Evolutionary conservation across 1,140 invertebrate genomes (phyloP).

Genomic region (Drosophila asahinai): DNA sequence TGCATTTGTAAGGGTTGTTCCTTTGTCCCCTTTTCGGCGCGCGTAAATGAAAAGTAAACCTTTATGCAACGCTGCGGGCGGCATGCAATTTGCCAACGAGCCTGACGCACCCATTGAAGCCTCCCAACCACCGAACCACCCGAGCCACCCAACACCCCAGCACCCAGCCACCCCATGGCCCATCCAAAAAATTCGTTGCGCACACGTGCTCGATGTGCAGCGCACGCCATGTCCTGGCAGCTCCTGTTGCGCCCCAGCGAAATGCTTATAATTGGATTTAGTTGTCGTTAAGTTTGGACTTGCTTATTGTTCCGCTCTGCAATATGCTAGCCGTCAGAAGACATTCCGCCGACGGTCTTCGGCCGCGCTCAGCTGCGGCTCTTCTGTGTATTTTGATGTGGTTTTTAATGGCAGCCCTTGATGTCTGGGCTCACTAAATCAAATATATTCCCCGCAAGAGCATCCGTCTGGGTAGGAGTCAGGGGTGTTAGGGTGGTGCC

Average conservation of each 20-base stretch:
- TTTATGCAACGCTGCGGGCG: slow-evolving; percentile 72
- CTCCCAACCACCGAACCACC: slow-evolving; percentile 8
- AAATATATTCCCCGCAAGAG: slow-evolving; percentile 41
- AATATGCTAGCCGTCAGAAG: slow-evolving; percentile 67
- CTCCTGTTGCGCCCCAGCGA: slow-evolving; percentile 61
- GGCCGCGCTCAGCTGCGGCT: background rate
- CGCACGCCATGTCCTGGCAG: slow-evolving; percentile 30
- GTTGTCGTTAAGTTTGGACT: slow-evolving; percentile 75
- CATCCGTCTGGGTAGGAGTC: slow-evolving; percentile 35
- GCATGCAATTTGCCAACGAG: slow-evolving; percentile 61
- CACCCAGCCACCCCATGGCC: slow-evolving; percentile 6
- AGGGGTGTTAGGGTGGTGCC: slow-evolving; percentile 11
- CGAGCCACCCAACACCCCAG: slow-evolving; percentile 3
- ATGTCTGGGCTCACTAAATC: slow-evolving; percentile 44
- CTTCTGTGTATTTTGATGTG: slow-evolving; percentile 39
- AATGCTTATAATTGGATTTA: slow-evolving; percentile 77
- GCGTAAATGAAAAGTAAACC: slow-evolving; percentile 78
- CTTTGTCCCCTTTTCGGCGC: slow-evolving; percentile 58
- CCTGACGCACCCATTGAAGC: slow-evolving; percentile 23
- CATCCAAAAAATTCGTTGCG: slow-evolving; percentile 63
- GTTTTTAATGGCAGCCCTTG: slow-evolving; percentile 40
- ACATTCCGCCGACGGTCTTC: slow-evolving; percentile 15
- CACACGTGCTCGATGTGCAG: slow-evolving; percentile 65
- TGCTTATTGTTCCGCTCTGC: slow-evolving; percentile 58
- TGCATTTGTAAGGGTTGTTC: slow-evolving; percentile 73